Evolutionary conservation across 1,140 invertebrate genomes (phyloP).

Genomic region (Harlomillsia oculata): DNA sequence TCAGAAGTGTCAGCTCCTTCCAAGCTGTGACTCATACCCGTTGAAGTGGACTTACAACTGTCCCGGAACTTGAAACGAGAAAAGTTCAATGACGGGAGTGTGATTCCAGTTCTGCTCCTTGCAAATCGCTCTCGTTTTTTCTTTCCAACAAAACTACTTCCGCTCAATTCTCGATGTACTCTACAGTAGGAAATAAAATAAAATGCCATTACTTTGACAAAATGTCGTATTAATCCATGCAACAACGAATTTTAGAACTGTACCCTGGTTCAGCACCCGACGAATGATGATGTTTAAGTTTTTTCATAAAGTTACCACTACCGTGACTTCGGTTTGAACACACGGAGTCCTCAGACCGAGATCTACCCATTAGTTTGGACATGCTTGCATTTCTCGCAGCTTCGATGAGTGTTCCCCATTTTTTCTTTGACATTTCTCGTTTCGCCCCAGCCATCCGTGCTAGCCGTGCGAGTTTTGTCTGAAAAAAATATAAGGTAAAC

Average conservation of each 20-base stretch:
- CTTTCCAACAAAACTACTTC: slow-evolving; percentile 21
- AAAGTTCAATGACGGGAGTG: slow-evolving; percentile 29
- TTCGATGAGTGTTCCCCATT: slow-evolving; percentile 71
- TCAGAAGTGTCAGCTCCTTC: slow-evolving; percentile 24
- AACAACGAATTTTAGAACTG: neutral
- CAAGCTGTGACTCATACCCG: slow-evolving; percentile 30
- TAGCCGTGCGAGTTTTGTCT: slow-evolving; percentile 39
- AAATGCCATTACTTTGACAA: neutral
- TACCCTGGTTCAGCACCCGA: slow-evolving; percentile 26
- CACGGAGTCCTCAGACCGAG: slow-evolving; percentile 68
- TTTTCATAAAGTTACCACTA: slow-evolving; percentile 18
- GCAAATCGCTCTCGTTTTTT: slow-evolving; percentile 33
- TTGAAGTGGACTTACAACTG: slow-evolving; percentile 21
- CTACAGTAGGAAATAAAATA: neutral
- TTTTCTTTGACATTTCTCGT: slow-evolving; percentile 48
- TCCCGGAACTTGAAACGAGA: slow-evolving; percentile 34
- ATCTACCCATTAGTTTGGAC: slow-evolving; percentile 61
- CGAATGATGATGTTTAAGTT: slow-evolving; percentile 19
- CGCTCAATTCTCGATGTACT: slow-evolving; percentile 2
- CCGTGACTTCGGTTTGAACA: slow-evolving; percentile 54
- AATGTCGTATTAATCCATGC: too few species aligned
- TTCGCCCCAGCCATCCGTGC: slow-evolving; percentile 40
- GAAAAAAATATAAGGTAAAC: neutral
- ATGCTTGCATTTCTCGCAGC: slow-evolving; percentile 65
- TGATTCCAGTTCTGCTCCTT: slow-evolving; percentile 25